These are phyloP conservation scores for Coregonus ussuriensis DNA, from an alignment of 2,797 vertebrate genomes.

Conservation along the genomic window DNA sequence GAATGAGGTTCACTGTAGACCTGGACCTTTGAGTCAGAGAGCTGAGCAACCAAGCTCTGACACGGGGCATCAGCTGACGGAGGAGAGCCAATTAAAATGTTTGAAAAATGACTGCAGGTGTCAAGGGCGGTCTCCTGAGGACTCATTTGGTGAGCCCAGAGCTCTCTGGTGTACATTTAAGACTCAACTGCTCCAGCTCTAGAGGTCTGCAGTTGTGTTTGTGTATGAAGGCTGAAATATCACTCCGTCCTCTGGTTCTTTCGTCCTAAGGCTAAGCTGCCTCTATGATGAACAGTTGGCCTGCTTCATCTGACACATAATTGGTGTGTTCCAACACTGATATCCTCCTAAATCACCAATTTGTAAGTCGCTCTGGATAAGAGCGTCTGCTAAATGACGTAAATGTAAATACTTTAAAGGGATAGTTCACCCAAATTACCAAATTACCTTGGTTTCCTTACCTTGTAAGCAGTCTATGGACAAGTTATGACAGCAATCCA, in stretches of 20 bases:
- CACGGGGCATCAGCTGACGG: slow-evolving; percentile 51
- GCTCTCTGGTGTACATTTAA: too few species aligned
- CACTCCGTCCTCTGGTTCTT: slow-evolving; percentile 11
- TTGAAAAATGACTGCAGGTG: slow-evolving; percentile 66
- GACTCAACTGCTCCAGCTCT: too few species aligned
- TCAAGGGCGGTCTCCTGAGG: too few species aligned
- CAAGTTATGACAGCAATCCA: too few species aligned
- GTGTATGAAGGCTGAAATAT: slow-evolving; percentile 35
- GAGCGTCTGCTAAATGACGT: too few species aligned
- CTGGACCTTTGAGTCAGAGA: slow-evolving; percentile 48
- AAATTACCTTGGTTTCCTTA: too few species aligned
- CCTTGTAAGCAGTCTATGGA: too few species aligned
- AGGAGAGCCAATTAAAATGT: slow-evolving; percentile 61
- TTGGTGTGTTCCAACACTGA: background rate
- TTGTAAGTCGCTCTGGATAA: too few species aligned
- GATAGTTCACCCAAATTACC: too few species aligned
- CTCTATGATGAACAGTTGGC: slow-evolving; percentile 14
- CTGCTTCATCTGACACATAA: background rate
- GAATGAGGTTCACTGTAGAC: slow-evolving; percentile 42
- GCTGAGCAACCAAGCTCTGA: slow-evolving; percentile 38
- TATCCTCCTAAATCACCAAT: background rate
- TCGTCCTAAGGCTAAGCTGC: slow-evolving; percentile 1
- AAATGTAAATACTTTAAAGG: too few species aligned
- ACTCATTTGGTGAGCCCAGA: too few species aligned
- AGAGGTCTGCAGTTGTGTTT: slow-evolving; percentile 34